These are phyloP conservation scores for Cordilura impudica DNA, from an alignment of 2,888 invertebrate species.

Conservation along the genomic window DNA sequence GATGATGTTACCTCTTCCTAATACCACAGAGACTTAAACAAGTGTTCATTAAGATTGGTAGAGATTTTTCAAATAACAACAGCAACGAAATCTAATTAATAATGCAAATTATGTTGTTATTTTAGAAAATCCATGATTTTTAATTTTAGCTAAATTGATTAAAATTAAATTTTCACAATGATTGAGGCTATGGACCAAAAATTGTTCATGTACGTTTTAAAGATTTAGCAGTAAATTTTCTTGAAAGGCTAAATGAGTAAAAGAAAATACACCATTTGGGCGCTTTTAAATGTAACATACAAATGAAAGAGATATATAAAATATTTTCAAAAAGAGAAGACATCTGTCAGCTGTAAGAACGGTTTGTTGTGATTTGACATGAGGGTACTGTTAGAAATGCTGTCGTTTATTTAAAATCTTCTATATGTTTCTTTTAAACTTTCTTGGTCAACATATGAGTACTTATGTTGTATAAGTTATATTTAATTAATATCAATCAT, in stretches of 20 bases:
- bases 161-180: too few species aligned
- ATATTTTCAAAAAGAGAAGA: too few species aligned
- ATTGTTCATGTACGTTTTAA: too few species aligned
- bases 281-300: not conserved
- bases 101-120: conserved; percentile 46
- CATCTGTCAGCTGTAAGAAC: too few species aligned
- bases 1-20: not conserved
- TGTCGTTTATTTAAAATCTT: not conserved
- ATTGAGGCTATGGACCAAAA: too few species aligned
- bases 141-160: not conserved
- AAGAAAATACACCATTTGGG: too few species aligned
- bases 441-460: not conserved
- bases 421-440: not conserved
- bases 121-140: not conserved
- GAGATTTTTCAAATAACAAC: conserved; percentile 6
- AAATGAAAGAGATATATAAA: too few species aligned
- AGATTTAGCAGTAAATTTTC: too few species aligned
- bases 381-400: too few species aligned
- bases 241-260: too few species aligned
- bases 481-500: conserved; percentile 54
- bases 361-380: too few species aligned
- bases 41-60: conserved; percentile 36
- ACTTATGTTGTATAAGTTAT: conserved; percentile 24
- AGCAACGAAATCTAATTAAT: conserved; percentile 42
- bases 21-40: conserved; percentile 29